Evolutionary conservation across 2,113 vertebrate genomes (phyloP), one percentile per base, ranked within the genome.

Genomic region (Aramus guarauna): DNA sequence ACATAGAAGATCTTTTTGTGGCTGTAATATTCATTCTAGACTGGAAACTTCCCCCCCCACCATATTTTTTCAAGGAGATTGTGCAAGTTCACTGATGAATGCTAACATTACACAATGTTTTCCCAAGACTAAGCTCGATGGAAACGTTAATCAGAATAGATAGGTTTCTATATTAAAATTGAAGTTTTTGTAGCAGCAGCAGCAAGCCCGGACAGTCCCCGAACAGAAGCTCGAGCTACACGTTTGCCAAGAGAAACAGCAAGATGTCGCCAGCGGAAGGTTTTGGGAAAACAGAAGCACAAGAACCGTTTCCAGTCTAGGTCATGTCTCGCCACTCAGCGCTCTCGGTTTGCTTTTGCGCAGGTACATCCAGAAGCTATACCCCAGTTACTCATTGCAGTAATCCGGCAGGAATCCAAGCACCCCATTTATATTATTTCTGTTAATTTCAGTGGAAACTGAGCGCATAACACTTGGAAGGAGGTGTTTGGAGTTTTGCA

Each of bases 121-220:
- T 88, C 48, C 43, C 75, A 66, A 75, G 20, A 83, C 41, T 56
- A 63, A 92, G 52, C 29, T 47, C 47, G 52, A 85, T 87, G 67
- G 88, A 96, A 92, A 92, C 59, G 47, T 48, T 88, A 92, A 95
- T 95, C 58, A 85, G 80, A 86, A 92, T 77, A 68, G 55, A 77
- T 64, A 85, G 36, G 24, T 78, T 90, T 94, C 75, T 48, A 34
- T 47, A 34, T 45, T 74, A 84, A 92, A 69, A 45, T 2, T 86
- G 45, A 94, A 78, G 47, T 11, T 88, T 95, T 85, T 62, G 45
- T 55, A 88, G 81, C 75, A 90, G 72, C 75, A 90, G 72, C 53
- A 79, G 29, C 62, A 82, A 92, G 78, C 24, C 39, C 60, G 60
- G 71, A 21, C 34, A 20, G 60, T 81, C 63, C 41, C 41, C 37